Evolutionary conservation across 2,888 invertebrate species (phyloP), one percentile per base, ranked within the genome.

Genomic region (Perizoma affinitatum): DNA sequence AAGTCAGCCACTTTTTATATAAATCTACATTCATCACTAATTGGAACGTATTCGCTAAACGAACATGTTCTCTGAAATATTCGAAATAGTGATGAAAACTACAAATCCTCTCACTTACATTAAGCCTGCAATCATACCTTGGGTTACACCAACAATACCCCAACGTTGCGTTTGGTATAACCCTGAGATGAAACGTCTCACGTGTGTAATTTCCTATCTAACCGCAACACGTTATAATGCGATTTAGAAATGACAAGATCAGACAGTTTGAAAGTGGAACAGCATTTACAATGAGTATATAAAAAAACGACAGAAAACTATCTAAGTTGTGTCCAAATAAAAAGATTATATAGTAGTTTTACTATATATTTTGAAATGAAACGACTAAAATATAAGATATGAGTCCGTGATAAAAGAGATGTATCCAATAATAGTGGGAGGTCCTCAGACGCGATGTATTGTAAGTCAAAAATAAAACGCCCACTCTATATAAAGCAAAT

Each of bases 381-480:
- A 38, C 38, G 38, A 38, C 5, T 38, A 38, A 38, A 38, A 38
- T 6, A 52, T 36, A 46, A 58, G 58, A 67, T 60, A 47, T 41
- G 40, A 58, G 40, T 43, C 44, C 10, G 42, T 52, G 62, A 63
- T 62, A 61, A 62, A 52, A 66, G 48, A 60, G 52, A 65, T 56
- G 61, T 54, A 54, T 61, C 44, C 10, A 65, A 57, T 10, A 65
- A 57, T 63, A 62, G 62, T 65, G 64, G 68, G 67, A 66, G 69
- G 68, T 68, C 66, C 61, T 52, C 50, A 63, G 54, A 63, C 54
- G 58, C 58, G 54, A 59, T 50, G 68, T 56, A 70, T 70, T 70
- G 68, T 70, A 54, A 58, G 57, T 63, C 62, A 58, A 70, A 67
- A 70, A 64, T 67, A 68, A 55, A 44, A 68, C 70, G 68, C 70